phyloP scores from a whole-genome alignment of 2,797 vertebrate species.

The Melanotaenia trifasciata region DNA sequence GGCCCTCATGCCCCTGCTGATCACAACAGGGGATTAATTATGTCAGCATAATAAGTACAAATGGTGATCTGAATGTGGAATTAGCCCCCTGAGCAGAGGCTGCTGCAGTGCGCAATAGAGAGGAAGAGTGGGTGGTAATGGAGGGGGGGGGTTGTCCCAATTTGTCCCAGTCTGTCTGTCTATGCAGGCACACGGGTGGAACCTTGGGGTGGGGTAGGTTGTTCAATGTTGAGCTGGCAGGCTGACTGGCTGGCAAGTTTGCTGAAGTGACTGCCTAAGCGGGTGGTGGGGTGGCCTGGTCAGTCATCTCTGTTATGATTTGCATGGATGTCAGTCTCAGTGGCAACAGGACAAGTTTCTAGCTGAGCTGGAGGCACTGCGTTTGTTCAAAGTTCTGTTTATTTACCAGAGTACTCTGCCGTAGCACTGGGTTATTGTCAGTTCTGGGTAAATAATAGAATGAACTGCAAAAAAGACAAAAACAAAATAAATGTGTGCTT shows the following conservation, averaged over 20 bases:
- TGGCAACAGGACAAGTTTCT: conserved; percentile 60
- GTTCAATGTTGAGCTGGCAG: conserved; percentile 60
- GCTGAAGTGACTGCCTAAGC: conserved; percentile 43
- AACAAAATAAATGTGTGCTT: conserved; percentile 22
- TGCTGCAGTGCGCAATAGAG: conserved; percentile 69
- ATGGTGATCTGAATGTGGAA: conserved; percentile 88
- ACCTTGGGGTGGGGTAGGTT: conserved; percentile 67
- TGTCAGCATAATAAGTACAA: conserved; percentile 89
- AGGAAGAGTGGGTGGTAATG: conserved; percentile 76
- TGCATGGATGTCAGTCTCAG: conserved; percentile 80
- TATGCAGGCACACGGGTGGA: conserved; percentile 72
- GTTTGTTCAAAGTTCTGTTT: conserved; percentile 38
- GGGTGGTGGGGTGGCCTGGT: conserved; percentile 51
- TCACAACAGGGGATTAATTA: conserved; percentile 91
- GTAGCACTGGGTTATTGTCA: conserved; percentile 1
- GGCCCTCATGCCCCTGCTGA: conserved; percentile 87
- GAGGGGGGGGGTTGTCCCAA: conserved; percentile 71
- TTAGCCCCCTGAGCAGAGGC: conserved; percentile 85
- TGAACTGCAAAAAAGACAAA: conserved; percentile 13
- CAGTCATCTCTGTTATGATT: conserved; percentile 82
- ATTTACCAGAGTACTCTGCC: conserved; percentile 20
- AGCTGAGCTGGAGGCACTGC: conserved; percentile 53
- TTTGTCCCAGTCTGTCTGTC: conserved; percentile 82
- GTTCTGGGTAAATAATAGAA: neutral
- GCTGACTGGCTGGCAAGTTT: conserved; percentile 51